phyloP scores from a whole-genome alignment of 2,797 vertebrate genomes.

The Poeciliopsis paucimaculata region DNA sequence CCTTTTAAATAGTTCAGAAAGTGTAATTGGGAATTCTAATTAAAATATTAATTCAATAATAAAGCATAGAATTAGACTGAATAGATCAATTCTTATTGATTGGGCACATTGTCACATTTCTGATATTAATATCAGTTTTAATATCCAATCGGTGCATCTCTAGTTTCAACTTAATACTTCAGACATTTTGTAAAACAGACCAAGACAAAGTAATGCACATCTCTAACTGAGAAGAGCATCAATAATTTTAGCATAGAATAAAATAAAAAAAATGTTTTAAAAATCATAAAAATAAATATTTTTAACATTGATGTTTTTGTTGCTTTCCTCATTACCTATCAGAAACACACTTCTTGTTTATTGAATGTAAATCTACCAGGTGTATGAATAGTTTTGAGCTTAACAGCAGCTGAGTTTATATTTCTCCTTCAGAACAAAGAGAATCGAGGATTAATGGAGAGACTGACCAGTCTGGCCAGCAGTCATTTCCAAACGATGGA shows the following conservation, averaged over 20 bases:
- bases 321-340: not conserved
- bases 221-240: not conserved
- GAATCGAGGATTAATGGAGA: slow-evolving; percentile 90
- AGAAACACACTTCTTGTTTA: not conserved
- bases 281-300: not conserved
- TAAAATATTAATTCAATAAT: no score
- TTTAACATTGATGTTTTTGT: not conserved
- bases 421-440: slow-evolving; percentile 85
- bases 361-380: not conserved
- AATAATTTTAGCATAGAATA: not conserved
- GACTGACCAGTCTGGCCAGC: slow-evolving; percentile 85
- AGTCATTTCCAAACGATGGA: slow-evolving; percentile 81
- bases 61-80: no score
- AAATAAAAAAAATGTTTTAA: not conserved
- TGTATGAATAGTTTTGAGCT: not conserved
- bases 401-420: not conserved
- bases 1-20: no score
- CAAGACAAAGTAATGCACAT: no score
- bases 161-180: no score
- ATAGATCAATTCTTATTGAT: no score
- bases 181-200: no score
- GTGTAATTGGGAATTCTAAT: no score
- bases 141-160: no score
- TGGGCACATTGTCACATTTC: no score
- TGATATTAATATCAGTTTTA: no score